Evolutionary conservation across 2,888 invertebrate species (phyloP), one percentile per base, ranked within the genome.

Genomic region (Eurytoma adleriae): DNA sequence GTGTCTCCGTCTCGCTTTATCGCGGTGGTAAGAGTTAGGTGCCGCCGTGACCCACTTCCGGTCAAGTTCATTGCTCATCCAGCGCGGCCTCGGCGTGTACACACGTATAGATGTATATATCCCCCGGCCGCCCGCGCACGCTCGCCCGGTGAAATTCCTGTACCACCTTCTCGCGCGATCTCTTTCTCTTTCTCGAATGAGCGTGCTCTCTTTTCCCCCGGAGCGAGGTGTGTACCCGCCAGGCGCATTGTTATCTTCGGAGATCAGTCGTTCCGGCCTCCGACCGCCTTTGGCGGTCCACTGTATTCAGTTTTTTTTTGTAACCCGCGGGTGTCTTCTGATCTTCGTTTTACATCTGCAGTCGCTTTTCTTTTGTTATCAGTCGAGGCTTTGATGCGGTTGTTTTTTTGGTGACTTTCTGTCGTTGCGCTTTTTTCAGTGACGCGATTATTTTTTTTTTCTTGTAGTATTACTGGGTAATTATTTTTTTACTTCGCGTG

Each of bases 31-130:
- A 81, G 81, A 85, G 85, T 83, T 84, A 85, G 30, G 85, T 80
- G 83, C 84, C 75, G 52, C 86, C 87, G 86, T 88, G 89, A 89
- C 89, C 89, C 83, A 89, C 88, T 87, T 89, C 88, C 87, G 87
- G 87, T 89, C 89, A 89, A 89, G 89, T 89, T 89, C 89, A 89
- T 87, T 88, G 88, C 88, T 88, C 88, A 88, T 89, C 88, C 82
- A 76, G 69, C 82, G 82, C 81, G 81, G 82, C 81, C 72, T 72
- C 67, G 40, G 13, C 27, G 16, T 14, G 18, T n/a, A n/a, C n/a
- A 54, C 67, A 20, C 40, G 70, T 50, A 27, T 75, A 54, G 30
- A 5, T n/a, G n/a, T n/a, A n/a, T 13, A 62, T 56, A 64, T 10
- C 16, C 12, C 52, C 16, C 52, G 16, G 4, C 56, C 62, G 30